Percentiles rank a stretch among this genome's conserved stretches.
Evolutionary conservation across 1,140 invertebrate genomes (phyloP).

Genomic region (Drosophila nigromelanica): DNA sequence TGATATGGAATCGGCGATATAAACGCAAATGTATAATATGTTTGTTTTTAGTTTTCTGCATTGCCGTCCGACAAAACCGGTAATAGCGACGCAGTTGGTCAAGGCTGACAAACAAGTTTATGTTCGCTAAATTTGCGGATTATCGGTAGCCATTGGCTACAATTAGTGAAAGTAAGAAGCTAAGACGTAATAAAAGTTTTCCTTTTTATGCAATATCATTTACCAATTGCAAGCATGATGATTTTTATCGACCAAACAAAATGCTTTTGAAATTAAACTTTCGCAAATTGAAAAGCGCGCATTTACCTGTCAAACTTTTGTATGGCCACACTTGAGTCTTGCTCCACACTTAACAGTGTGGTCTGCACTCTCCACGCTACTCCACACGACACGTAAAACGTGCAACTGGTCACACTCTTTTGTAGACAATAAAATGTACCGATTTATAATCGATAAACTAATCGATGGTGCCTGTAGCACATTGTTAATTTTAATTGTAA

Average conservation of each 20-base stretch:
- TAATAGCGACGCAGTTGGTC: conserved; percentile 14
- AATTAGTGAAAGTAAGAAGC: conserved; percentile 51
- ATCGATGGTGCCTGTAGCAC: conserved; percentile 11
- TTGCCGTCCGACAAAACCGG: conserved; percentile 31
- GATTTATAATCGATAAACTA: not conserved
- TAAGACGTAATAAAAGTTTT: not conserved
- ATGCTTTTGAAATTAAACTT: not conserved
- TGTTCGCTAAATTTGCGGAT: not conserved
- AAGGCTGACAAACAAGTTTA: conserved; percentile 12
- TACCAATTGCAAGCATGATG: not conserved
- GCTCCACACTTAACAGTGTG: conserved; percentile 7
- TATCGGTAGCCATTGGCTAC: conserved; percentile 17
- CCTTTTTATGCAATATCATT: not conserved
- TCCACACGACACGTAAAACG: not conserved
- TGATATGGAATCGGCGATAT: conserved; percentile 6
- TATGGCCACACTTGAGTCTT: conserved; percentile 3
- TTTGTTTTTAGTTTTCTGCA: conserved; percentile 5
- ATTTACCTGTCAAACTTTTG: not conserved
- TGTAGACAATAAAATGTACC: not conserved
- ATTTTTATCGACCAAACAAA: conserved; percentile 64
- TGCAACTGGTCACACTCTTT: conserved; percentile 15
- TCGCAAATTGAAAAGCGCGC: conserved; percentile 18
- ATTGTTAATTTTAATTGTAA: conserved; percentile 26
- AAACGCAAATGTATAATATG: not conserved
- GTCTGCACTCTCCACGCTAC: not conserved